Percentiles rank a stretch among this genome's conserved stretches.
phyloP scores from a whole-genome alignment of 2,113 vertebrate species.

The Ictidomys tridecemlineatus region DNA sequence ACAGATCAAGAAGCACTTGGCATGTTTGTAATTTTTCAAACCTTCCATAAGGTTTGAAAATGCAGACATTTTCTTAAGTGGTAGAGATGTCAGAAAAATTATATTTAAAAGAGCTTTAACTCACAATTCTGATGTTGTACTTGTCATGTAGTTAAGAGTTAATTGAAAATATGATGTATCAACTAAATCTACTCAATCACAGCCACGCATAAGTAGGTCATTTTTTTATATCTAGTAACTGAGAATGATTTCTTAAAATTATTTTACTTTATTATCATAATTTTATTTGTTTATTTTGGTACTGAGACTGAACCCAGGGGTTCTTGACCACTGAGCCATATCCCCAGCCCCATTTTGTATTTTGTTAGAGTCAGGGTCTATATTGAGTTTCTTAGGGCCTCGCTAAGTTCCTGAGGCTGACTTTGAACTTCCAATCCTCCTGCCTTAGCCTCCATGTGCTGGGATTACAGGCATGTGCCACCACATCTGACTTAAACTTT shows the following conservation, averaged over 20 bases:
- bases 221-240: conserved; percentile 21
- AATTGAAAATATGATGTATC: background rate
- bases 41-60: background rate
- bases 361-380: no score
- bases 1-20: background rate
- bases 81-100: background rate
- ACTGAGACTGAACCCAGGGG: no score
- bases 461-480: no score
- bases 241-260: conserved; percentile 33
- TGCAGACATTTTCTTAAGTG: conserved; percentile 32
- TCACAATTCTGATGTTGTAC: conserved; percentile 17
- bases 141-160: background rate
- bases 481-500: background rate
- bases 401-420: no score
- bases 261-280: background rate
- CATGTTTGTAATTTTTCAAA: conserved; percentile 32
- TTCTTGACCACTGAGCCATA: no score
- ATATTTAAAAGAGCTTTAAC: background rate
- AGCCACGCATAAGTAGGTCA: conserved; percentile 9
- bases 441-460: no score
- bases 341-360: no score
- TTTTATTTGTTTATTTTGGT: no score
- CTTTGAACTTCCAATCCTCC: no score
- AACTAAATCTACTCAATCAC: conserved; percentile 15
- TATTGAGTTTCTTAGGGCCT: no score